These are phyloP conservation scores for Delichon dasypus DNA, from an alignment of 2,797 vertebrate species.

Conservation along the genomic window DNA sequence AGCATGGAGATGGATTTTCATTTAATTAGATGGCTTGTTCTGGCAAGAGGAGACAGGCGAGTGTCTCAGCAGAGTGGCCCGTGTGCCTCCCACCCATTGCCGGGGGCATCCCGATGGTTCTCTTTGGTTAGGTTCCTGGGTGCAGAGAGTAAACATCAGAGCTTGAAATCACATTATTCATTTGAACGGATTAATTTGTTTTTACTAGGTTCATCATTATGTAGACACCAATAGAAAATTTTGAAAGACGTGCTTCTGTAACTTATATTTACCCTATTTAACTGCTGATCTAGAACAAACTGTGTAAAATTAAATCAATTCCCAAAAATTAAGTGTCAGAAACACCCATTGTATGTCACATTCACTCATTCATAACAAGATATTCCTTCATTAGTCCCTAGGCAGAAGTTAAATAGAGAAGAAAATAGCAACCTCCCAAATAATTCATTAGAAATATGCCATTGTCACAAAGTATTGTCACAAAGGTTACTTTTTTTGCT, in stretches of 20 bases:
- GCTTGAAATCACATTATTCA: not conserved
- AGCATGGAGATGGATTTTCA: not conserved
- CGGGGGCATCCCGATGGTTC: not conserved
- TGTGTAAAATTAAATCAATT: not conserved
- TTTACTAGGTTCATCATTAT: not conserved
- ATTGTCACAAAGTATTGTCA: not conserved
- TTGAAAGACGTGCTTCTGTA: not conserved
- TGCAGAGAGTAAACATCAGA: not conserved
- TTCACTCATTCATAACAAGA: not conserved
- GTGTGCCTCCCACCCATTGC: accelerated
- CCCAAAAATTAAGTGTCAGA: not conserved
- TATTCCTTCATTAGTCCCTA: not conserved
- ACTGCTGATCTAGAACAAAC: not conserved
- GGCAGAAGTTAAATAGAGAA: not conserved
- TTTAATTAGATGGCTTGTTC: slow-evolving; percentile 7
- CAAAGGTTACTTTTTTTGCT: not conserved
- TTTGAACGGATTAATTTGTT: accelerated
- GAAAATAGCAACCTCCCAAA: not conserved
- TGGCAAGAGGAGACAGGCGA: not conserved
- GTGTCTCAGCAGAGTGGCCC: not conserved
- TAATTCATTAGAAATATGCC: not conserved
- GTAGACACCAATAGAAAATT: not conserved
- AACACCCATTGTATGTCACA: not conserved
- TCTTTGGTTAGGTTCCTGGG: not conserved
- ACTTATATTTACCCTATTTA: not conserved